Conservation (phyloP, 2,113 vertebrate genomes). For the Rhizomys pruinosus region DNA sequence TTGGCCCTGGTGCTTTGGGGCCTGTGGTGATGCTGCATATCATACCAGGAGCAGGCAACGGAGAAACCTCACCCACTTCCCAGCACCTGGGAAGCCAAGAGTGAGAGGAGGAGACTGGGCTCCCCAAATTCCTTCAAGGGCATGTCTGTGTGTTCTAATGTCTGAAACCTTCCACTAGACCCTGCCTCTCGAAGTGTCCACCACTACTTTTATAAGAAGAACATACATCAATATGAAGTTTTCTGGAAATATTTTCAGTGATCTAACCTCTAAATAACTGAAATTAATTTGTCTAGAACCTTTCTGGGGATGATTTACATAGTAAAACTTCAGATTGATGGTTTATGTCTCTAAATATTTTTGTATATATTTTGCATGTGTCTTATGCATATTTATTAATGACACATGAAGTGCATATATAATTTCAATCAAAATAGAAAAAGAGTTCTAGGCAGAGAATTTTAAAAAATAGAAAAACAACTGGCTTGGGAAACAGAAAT, state of each 20-base stretch:
- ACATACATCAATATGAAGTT: background rate
- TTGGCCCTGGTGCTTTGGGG: background rate
- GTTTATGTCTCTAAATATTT: conserved; percentile 38
- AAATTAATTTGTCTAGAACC: conserved; percentile 8
- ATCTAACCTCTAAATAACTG: conserved; percentile 26
- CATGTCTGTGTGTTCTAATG: background rate
- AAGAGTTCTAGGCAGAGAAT: background rate
- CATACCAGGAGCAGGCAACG: background rate
- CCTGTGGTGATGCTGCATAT: background rate
- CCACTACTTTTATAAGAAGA: background rate
- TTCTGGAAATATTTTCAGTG: conserved; percentile 43
- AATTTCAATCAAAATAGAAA: conserved; percentile 62
- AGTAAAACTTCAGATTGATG: conserved; percentile 6
- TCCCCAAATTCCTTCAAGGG: background rate
- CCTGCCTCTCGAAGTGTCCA: background rate
- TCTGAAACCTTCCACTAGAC: background rate
- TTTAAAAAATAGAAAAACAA: background rate
- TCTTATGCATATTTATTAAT: background rate
- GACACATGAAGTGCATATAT: background rate
- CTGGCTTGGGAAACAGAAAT: conserved; percentile 13
- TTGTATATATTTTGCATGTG: background rate
- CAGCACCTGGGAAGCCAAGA: background rate
- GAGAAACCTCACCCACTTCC: background rate
- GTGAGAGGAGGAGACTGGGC: background rate
- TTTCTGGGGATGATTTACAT: conserved; percentile 6